These are phyloP conservation scores for Lophotis ruficrista DNA, from an alignment of 2,113 vertebrate species.

Conservation along the genomic window DNA sequence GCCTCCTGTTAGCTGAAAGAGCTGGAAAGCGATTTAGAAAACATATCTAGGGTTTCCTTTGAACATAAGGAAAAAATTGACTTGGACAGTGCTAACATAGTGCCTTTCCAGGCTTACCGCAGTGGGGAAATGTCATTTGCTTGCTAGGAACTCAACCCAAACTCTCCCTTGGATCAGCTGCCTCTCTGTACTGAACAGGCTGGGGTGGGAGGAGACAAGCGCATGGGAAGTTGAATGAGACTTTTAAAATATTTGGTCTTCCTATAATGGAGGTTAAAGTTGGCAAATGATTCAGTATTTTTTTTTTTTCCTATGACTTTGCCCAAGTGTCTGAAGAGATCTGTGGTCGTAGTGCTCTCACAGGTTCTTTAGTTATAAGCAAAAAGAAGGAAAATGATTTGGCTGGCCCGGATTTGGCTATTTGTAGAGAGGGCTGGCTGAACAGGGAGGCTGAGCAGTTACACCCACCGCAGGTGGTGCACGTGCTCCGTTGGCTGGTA, in stretches of 20 bases:
- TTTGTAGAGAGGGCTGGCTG: neutral
- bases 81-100: neutral
- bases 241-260: neutral
- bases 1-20: constrained; percentile 15
- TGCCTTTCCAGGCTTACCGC: neutral
- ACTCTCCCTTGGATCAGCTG: neutral
- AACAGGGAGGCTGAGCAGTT: neutral
- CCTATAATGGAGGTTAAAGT: neutral
- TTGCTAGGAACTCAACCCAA: neutral
- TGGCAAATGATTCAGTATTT: neutral
- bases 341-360: neutral
- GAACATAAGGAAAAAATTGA: constrained; percentile 51
- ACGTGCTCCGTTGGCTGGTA: neutral
- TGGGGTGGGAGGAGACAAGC: neutral
- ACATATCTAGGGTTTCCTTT: constrained; percentile 49
- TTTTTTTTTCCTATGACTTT: neutral
- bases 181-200: neutral
- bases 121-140: neutral
- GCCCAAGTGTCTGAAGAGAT: neutral
- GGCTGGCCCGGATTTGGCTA: neutral
- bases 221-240: neutral
- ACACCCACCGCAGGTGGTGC: too few relatives aligned
- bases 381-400: neutral
- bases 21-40: constrained; percentile 41
- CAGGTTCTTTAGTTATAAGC: neutral